A percentile compares a stretch with the other conserved stretches of the same genome.
Conservation (phyloP, 2,113 vertebrate genomes). For the Seriola aureovittata region DNA sequence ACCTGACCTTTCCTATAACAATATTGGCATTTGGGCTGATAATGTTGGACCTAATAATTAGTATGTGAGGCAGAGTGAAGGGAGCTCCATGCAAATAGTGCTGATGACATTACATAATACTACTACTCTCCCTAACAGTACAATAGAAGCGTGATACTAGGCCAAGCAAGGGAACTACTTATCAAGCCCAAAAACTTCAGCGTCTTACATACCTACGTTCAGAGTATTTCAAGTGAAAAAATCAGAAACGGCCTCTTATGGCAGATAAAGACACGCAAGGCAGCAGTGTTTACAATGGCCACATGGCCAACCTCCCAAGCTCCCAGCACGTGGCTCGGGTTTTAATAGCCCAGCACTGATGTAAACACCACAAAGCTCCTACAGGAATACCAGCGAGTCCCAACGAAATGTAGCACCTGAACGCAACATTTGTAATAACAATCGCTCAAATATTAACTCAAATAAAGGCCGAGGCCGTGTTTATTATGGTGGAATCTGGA, state of each 20-base stretch:
- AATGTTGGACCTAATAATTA: conserved; percentile 22
- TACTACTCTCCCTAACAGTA: conserved; percentile 4
- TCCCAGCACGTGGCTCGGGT: conserved; percentile 73
- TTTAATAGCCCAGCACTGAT: conserved; percentile 28
- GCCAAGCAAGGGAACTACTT: background rate
- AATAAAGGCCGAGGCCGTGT: background rate
- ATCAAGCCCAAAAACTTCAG: background rate
- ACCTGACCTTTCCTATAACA: conserved; percentile 52
- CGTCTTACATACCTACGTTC: background rate
- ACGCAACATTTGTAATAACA: conserved; percentile 10
- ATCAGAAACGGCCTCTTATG: background rate
- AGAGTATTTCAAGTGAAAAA: background rate
- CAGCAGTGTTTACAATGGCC: conserved; percentile 75
- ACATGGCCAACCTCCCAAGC: conserved; percentile 61
- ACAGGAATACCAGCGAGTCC: conserved; percentile 5
- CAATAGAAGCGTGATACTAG: conserved; percentile 28
- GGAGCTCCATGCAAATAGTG: conserved; percentile 43
- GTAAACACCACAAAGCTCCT: conserved; percentile 63
- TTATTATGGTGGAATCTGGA: conserved; percentile 38
- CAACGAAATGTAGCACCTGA: conserved; percentile 7
- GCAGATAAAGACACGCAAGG: conserved; percentile 25
- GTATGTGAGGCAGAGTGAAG: background rate
- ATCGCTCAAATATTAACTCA: conserved; percentile 24
- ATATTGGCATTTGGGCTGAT: conserved; percentile 52
- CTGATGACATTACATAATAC: conserved; percentile 37